Evolutionary conservation across 2,113 vertebrate genomes (phyloP), one percentile per base, ranked within the genome.

Genomic region (Mus pahari): DNA sequence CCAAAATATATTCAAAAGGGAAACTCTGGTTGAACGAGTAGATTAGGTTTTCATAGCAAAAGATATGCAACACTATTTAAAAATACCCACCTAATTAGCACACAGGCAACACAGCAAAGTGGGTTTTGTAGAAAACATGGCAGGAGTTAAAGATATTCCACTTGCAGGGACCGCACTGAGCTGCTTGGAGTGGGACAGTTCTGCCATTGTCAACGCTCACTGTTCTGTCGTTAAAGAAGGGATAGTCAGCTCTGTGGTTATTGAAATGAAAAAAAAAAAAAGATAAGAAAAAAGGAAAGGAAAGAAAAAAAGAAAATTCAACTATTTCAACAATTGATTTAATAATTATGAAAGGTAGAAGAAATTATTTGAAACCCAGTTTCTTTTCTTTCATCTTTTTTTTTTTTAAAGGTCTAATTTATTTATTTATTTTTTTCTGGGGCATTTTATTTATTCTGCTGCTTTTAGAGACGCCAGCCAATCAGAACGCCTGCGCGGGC

Each of bases 401-500:
- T 91, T 74, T 93, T 92, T 75, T 20, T 36, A 91, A 98, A 97
- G 93, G 96, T 97, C 94, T 42, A n/a, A n/a, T n/a, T n/a, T n/a
- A n/a, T n/a, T n/a, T n/a, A n/a, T n/a, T n/a, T n/a, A 68, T 20
- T 73, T 83, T 73, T 83, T 68, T 68, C 74, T 77, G 87, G 19
- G 97, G 96, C 97, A 98, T 98, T 97, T 75, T 96, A 98, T 98
- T 98, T 98, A 98, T 98, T 98, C 97, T 89, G 77, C 96, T 94
- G 98, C 97, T 98, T 98, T 96, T 96, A 97, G 97, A 96, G 94
- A 96, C 68, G 95, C 97, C 97, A 98, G 98, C 98, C 98, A 98
- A 98, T 98, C 98, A 98, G 98, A 98, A 98, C 97, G 97, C 98
- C 98, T 98, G 98, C 95, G 93, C 97, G 96, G 97, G 98, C 95